Conservation (phyloP, 1,140 invertebrate species). For the Camponotus vicinus region DNA sequence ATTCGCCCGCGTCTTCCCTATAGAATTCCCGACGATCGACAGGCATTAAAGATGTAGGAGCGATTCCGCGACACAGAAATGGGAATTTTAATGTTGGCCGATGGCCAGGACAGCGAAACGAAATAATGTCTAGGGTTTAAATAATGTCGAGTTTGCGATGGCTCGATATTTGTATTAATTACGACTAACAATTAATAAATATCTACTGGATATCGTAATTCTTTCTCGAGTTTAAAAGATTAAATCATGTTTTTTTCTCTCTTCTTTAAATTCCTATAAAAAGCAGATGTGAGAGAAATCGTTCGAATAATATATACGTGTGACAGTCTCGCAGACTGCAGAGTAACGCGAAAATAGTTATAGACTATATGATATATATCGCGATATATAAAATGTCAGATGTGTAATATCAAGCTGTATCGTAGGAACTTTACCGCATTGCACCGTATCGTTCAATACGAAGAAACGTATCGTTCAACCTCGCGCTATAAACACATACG, state of each 20-base stretch:
- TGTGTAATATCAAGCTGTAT: conserved; percentile 21
- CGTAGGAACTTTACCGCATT: conserved; percentile 31
- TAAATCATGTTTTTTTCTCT: not conserved
- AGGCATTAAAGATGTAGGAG: not conserved
- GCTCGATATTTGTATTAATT: not conserved
- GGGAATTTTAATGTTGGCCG: conserved; percentile 36
- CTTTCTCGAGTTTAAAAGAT: not conserved
- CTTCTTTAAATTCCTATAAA: not conserved
- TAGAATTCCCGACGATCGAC: conserved; percentile 68
- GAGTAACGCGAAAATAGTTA: conserved; percentile 28
- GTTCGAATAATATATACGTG: not conserved
- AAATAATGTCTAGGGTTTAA: not conserved
- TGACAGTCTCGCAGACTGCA: not conserved
- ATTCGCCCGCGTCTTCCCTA: conserved; percentile 60
- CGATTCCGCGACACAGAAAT: conserved; percentile 28
- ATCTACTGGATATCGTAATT: not conserved
- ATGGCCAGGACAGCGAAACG: conserved; percentile 12
- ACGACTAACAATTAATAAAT: not conserved
- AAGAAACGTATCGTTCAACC: conserved; percentile 58
- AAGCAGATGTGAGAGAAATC: conserved; percentile 7
- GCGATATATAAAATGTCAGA: conserved; percentile 34
- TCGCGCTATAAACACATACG: conserved; percentile 55
- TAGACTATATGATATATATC: conserved; percentile 28
- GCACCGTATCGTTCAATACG: conserved; percentile 48
- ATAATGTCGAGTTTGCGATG: conserved; percentile 23